Base-by-base conservation (phyloP, 2,888 invertebrate species). In the Brachyptera risi region DNA sequence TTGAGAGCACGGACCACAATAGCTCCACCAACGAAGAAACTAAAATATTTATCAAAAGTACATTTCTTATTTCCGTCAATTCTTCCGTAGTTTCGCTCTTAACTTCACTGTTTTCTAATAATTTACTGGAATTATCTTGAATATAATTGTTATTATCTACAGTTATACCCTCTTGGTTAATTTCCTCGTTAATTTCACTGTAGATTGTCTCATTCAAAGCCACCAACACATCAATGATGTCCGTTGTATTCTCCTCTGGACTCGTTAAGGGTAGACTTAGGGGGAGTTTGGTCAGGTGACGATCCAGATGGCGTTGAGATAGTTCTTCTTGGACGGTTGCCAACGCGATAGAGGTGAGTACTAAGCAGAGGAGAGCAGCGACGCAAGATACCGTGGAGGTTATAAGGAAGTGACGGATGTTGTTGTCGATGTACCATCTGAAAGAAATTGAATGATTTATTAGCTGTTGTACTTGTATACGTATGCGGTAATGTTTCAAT, bases 391-490 rank as follows among this genome's bases (percentile, higher is more conserved):
- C 69, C 23, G 79, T 71, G 0, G 83, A 81, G 63, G 80, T 78
- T 49, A 79, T 71, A 66, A 85, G 84, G 66, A 86, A 76, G 76
- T 82, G 80, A 0, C 79, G 78, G 66, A 86, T 85, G 69, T 86
- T 84, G 61, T 79, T 78, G 68, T 86, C 85, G 49, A 84, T 80
- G 69, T 86, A 86, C 86, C 86, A 86, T 26, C 63, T 63, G 61
- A 2, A 56, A 60, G 11, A 5, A n/a, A n/a, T n/a, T n/a, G n/a
- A n/a, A n/a, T n/a, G n/a, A n/a, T n/a, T n/a, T n/a, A n/a, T n/a
- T n/a, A n/a, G n/a, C n/a, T n/a, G n/a, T n/a, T n/a, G n/a, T n/a
- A n/a, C n/a, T n/a, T n/a, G n/a, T n/a, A n/a, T n/a, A n/a, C n/a
- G n/a, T n/a, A n/a, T n/a, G n/a, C n/a, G n/a, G n/a, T n/a, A n/a